A percentile compares a stretch with the other conserved stretches of the same genome.
Evolutionary conservation across 92 coral and sea anemone species (phyloP).

Genomic region (Epizoanthus stellaris): DNA sequence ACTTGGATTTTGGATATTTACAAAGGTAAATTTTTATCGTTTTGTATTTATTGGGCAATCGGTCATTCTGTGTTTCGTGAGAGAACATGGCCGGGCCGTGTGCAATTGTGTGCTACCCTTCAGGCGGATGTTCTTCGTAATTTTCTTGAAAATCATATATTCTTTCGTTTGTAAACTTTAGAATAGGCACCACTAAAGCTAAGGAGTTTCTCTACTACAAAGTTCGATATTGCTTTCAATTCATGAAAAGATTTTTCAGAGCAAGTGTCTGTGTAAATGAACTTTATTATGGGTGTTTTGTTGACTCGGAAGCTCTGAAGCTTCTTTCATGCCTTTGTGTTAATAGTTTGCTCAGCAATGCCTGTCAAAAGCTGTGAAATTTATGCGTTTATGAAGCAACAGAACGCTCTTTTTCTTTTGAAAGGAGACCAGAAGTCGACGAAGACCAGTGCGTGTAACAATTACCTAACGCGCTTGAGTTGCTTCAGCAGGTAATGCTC

Average conservation of each 20-base stretch:
- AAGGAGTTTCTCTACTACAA: neutral
- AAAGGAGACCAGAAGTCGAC: slow-evolving; percentile 1
- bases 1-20: neutral
- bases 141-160: neutral
- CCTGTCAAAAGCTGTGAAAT: neutral
- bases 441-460: neutral
- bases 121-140: neutral
- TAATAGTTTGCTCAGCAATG: neutral
- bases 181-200: neutral
- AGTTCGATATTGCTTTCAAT: neutral
- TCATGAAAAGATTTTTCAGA: slow-evolving; percentile 14
- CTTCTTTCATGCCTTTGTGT: neutral
- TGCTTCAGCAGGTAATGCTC: slow-evolving; percentile 38
- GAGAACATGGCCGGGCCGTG: slow-evolving; percentile 16
- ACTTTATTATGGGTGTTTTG: slow-evolving; percentile 22
- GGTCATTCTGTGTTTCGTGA: slow-evolving; percentile 29
- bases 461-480: slow-evolving; percentile 30
- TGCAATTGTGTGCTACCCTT: neutral
- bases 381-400: neutral
- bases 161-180: neutral
- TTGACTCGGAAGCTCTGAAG: slow-evolving; percentile 21
- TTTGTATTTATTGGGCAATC: slow-evolving; percentile 21
- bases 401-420: neutral
- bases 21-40: slow-evolving; percentile 23
- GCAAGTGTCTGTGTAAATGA: slow-evolving; percentile 28